phyloP scores from a whole-genome alignment of 2,888 invertebrate genomes.

The Romanomermis culicivorax region DNA sequence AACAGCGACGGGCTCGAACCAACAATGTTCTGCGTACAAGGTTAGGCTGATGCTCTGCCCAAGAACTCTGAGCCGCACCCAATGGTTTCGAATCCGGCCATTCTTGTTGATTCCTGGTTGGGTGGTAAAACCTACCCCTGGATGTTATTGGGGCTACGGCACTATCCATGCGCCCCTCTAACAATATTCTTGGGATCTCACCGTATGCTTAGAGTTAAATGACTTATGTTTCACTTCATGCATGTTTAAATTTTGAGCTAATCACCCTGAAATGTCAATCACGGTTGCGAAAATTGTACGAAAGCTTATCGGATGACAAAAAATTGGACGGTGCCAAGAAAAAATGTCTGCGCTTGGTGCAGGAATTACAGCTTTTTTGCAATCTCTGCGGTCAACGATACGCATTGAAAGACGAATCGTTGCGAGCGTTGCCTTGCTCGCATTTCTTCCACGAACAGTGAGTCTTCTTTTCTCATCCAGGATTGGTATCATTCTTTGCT shows the following conservation, averaged over 20 bases:
- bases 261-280: constrained; percentile 29
- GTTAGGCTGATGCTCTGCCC: no score
- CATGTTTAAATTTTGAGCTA: not conserved
- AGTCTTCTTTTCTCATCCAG: no score
- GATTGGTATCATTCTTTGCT: no score
- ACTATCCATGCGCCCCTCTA: no score
- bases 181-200: no score
- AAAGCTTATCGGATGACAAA: constrained; percentile 27
- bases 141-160: not conserved
- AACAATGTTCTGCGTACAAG: no score
- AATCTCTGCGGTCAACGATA: constrained; percentile 32
- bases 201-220: no score
- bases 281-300: constrained; percentile 29
- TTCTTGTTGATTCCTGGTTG: no score
- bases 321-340: constrained; percentile 24
- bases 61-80: no score
- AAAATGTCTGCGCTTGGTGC: constrained; percentile 22
- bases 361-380: constrained; percentile 33
- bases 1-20: no score
- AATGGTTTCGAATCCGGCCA: no score
- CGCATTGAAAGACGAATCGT: constrained; percentile 20
- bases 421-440: constrained; percentile 28
- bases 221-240: no score
- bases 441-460: constrained; percentile 28
- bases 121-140: constrained; percentile 1